A percentile compares a stretch with the other conserved stretches of the same genome.
These are phyloP conservation scores for Aurelia sp. DNA, from an alignment of 30 jellyfish, hydroid and myxozoan genomes.

Conservation along the genomic window DNA sequence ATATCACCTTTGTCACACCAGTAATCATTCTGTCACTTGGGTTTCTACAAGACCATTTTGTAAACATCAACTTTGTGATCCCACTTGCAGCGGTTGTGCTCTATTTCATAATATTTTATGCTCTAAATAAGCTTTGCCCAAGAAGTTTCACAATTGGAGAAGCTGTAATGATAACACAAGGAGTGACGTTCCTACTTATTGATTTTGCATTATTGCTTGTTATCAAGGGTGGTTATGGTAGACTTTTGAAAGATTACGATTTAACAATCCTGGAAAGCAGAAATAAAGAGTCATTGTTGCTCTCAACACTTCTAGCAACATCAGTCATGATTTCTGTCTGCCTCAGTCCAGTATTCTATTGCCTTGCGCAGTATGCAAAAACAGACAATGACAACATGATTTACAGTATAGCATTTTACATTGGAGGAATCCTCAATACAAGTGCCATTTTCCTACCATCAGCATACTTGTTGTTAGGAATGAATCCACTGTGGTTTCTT, in stretches of 20 bases:
- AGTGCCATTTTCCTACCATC: constrained; percentile 58
- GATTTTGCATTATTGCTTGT: constrained; percentile 25
- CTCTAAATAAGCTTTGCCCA: constrained; percentile 37
- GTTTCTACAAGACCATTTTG: constrained; percentile 58
- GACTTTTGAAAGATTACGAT: background rate
- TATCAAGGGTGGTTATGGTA: constrained; percentile 19
- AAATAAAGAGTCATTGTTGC: background rate
- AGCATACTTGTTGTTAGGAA: constrained; percentile 25
- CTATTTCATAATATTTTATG: constrained; percentile 12
- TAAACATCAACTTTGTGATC: constrained; percentile 25
- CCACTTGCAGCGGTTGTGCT: constrained; percentile 30
- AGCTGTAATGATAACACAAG: constrained; percentile 56
- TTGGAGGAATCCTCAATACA: constrained; percentile 71
- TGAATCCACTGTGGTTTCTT: constrained; percentile 29
- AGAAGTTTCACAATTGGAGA: constrained; percentile 80
- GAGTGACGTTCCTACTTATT: constrained; percentile 20
- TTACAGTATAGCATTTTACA: constrained; percentile 53
- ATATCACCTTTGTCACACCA: constrained; percentile 39
- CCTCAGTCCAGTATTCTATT: constrained; percentile 69
- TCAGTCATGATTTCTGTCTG: constrained; percentile 25
- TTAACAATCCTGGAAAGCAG: constrained; percentile 8
- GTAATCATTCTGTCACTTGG: constrained; percentile 50
- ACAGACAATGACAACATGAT: constrained; percentile 42
- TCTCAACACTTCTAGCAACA: constrained; percentile 43
- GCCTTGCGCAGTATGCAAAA: constrained; percentile 45